Conservation (phyloP, 2,797 vertebrate genomes). For the Calcarius lapponicus region DNA sequence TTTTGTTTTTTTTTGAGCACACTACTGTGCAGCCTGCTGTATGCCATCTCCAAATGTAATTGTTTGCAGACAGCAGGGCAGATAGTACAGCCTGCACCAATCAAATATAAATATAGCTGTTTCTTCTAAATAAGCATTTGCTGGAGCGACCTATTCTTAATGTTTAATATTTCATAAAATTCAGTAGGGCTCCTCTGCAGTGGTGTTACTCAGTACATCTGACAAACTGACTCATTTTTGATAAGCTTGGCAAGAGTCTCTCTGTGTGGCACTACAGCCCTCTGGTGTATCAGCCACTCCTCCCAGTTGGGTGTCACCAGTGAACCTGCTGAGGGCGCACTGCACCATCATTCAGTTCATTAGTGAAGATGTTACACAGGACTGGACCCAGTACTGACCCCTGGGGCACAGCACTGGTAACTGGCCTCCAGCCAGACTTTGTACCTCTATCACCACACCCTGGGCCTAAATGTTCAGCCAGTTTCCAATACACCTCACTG, state of each 20-base stretch:
- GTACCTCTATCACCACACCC: not conserved
- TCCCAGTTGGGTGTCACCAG: not conserved
- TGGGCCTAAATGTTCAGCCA: fast-evolving
- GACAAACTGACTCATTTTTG: not conserved
- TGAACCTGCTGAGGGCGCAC: not conserved
- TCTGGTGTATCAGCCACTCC: not conserved
- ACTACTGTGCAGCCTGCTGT: not conserved
- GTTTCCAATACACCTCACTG: not conserved
- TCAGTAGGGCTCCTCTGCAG: not conserved
- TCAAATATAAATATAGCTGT: not conserved
- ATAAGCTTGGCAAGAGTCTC: not conserved
- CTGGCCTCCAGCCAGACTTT: not conserved
- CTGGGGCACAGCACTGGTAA: too few relatives aligned
- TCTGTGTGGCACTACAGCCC: not conserved
- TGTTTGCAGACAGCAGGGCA: not conserved
- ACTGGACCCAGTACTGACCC: not conserved
- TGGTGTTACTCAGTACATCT: not conserved
- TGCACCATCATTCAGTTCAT: not conserved
- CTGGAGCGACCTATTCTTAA: not conserved
- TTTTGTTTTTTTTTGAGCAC: not conserved
- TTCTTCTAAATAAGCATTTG: not conserved
- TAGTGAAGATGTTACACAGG: not conserved
- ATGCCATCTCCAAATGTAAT: not conserved
- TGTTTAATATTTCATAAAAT: not conserved
- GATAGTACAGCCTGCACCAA: not conserved